These are phyloP conservation scores for Homalodisca vitripennis DNA, from an alignment of 1,140 invertebrate genomes.

Conservation along the genomic window DNA sequence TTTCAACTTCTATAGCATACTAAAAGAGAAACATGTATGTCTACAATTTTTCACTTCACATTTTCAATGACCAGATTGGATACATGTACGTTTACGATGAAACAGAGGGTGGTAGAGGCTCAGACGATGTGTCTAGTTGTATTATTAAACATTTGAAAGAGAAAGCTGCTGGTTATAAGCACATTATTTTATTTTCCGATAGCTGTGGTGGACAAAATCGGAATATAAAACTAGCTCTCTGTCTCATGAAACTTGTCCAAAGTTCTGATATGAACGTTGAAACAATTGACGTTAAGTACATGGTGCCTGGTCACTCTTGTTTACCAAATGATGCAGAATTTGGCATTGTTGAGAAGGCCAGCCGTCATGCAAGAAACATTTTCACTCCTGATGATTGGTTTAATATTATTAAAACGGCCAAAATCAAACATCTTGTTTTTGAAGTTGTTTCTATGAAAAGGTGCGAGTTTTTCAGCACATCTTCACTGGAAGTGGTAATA, in stretches of 20 bases:
- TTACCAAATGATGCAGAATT: too few species aligned
- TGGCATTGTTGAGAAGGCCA: too few species aligned
- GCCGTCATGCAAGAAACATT: too few species aligned
- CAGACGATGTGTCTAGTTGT: constrained; percentile 41
- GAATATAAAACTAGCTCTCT: constrained; percentile 17
- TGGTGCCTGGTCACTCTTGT: constrained; percentile 38
- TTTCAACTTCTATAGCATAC: constrained; percentile 41
- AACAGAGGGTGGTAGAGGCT: constrained; percentile 40
- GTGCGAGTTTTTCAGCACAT: constrained; percentile 13
- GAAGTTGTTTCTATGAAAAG: too few species aligned
- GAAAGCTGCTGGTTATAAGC: constrained; percentile 33
- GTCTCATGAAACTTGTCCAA: constrained; percentile 38
- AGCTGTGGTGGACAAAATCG: constrained; percentile 37
- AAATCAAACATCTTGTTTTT: too few species aligned
- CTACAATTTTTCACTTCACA: constrained; percentile 40
- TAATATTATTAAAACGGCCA: too few species aligned
- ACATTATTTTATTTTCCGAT: constrained; percentile 35
- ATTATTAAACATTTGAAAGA: constrained; percentile 37
- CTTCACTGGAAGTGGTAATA: background rate
- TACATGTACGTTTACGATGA: constrained; percentile 42
- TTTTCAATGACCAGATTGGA: constrained; percentile 34
- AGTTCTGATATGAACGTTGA: constrained; percentile 34
- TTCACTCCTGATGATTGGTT: too few species aligned
- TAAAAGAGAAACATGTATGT: constrained; percentile 43
- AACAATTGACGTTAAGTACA: constrained; percentile 39